Conservation (phyloP, 2,888 invertebrate species). For the Xestia rhomboidea region DNA sequence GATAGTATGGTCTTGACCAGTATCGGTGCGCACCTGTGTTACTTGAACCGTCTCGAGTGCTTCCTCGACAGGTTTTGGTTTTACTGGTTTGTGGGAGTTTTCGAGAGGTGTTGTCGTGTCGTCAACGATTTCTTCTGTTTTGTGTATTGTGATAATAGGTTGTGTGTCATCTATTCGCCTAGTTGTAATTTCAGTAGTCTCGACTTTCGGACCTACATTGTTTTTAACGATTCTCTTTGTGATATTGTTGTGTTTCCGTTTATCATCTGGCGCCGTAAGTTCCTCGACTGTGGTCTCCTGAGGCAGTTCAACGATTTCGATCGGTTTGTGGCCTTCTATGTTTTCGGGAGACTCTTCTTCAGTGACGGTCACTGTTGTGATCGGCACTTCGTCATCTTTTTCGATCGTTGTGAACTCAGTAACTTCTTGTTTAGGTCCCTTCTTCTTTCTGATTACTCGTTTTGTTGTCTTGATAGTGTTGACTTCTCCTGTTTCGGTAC, state of each 20-base stretch:
- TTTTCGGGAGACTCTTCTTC: neutral
- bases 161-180: too few species aligned
- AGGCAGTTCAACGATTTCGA: neutral
- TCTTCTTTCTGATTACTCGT: neutral
- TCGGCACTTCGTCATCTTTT: neutral
- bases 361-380: neutral
- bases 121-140: too few species aligned
- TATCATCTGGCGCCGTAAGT: neutral
- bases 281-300: neutral
- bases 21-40: too few species aligned
- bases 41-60: too few species aligned
- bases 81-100: too few species aligned
- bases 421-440: neutral
- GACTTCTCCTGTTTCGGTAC: neutral
- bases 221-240: too few species aligned
- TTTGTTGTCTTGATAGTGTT: neutral
- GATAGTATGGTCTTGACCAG: constrained; percentile 9
- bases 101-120: too few species aligned
- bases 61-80: too few species aligned
- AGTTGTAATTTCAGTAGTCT: neutral
- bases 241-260: too few species aligned
- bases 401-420: neutral
- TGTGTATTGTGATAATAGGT: too few species aligned
- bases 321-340: neutral
- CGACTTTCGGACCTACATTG: too few species aligned